These are phyloP conservation scores for Eleginops maclovinus DNA, from an alignment of 2,113 vertebrate genomes.

Conservation along the genomic window DNA sequence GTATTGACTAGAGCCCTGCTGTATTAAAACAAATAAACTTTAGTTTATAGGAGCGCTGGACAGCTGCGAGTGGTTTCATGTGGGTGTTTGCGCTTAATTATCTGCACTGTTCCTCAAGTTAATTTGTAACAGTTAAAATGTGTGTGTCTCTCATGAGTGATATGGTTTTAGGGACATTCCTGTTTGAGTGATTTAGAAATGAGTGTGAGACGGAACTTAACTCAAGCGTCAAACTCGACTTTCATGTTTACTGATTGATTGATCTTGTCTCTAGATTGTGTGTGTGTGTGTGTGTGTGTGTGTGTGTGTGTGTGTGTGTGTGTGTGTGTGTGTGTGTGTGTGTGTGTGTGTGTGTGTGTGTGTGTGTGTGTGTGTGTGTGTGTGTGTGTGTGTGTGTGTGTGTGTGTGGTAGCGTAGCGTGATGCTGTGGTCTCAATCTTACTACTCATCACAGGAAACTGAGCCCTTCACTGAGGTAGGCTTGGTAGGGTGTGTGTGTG, in stretches of 20 bases:
- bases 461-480: not conserved
- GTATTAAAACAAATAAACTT: too few species aligned
- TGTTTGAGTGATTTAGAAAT: too few species aligned
- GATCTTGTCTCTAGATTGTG: conserved; percentile 2
- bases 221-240: not conserved
- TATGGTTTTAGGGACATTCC: too few species aligned
- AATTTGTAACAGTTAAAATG: too few species aligned
- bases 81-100: too few species aligned
- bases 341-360: conserved; percentile 25
- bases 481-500: conserved; percentile 27
- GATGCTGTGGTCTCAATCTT: conserved; percentile 19
- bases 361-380: conserved; percentile 33
- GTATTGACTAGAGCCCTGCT: too few species aligned
- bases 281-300: not conserved
- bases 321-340: conserved; percentile 32
- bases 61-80: too few species aligned
- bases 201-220: not conserved
- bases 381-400: conserved; percentile 38
- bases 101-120: too few species aligned
- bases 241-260: conserved; percentile 14
- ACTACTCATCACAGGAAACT: conserved; percentile 49
- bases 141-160: too few species aligned
- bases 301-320: conserved; percentile 22
- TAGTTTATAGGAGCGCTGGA: too few species aligned
- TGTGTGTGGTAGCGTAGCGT: conserved; percentile 1